Base-by-base conservation (phyloP, 1,140 invertebrate species). In the Tetragonula clypearis region DNA sequence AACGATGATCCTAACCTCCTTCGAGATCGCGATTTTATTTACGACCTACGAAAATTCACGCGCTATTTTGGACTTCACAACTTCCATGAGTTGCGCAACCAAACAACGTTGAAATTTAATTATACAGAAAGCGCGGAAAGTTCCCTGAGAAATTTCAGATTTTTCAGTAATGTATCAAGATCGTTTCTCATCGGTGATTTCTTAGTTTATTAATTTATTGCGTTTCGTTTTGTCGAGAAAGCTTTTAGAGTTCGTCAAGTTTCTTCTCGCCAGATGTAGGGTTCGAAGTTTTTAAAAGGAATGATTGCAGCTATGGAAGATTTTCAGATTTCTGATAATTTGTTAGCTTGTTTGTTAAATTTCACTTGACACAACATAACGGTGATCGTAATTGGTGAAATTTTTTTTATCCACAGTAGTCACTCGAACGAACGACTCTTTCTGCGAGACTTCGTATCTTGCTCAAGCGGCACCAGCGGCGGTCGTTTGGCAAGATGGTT, bases 341-440 rank as follows among this genome's bases (percentile, higher is more conserved):
- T 26, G 14, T 15, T 8, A 15, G 0, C 65, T 26, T 26, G 1
- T 66, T 30, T 30, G 15, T 35, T 17, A 17, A 30, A 1, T 65
- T 17, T 65, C 30, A 3, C 14, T 2, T 26, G 41, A 26, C 15
- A 65, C 69, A 78, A 66, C 41, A 58, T 53, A 58, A 11, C 1
- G 35, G 35, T 35, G 35, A 35, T 35, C 35, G 11, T 84, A 71
- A 84, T 11, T 3, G 30, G 1, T 23, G 56, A 41, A 35, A 75
- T 86, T 4, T 87, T 84, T 17, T 87, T 81, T 88, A 17, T 14
- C 95, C 95, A 68, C 94, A 97, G 97, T 92, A 96, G 96, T 86
- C 97, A 98, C 91, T 98, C 98, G 49, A 98, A 99, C 94, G 98
- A 99, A 92, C 96, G 98, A n/a, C 96, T 98, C 73, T 99, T 99